These are phyloP conservation scores for Thoracochromis brauschi DNA, from an alignment of 2,113 vertebrate genomes.

Conservation along the genomic window DNA sequence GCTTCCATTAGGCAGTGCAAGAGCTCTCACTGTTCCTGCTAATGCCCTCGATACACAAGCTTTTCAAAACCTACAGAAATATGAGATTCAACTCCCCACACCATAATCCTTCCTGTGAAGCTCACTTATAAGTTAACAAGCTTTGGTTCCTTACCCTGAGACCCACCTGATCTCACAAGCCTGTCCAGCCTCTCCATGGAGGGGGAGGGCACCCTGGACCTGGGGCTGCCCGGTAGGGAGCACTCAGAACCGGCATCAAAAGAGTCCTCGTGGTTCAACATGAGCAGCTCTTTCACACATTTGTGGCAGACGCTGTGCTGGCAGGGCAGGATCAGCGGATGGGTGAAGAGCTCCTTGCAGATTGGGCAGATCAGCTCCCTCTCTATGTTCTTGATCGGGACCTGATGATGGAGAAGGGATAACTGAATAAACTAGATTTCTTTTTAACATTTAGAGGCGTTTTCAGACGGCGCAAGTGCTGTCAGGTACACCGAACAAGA, in stretches of 20 bases:
- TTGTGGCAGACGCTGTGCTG: slow-evolving; percentile 97
- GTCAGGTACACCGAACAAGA: background rate
- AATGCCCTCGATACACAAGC: background rate
- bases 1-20: background rate
- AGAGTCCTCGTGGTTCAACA: slow-evolving; percentile 83
- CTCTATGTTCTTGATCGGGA: slow-evolving; percentile 92
- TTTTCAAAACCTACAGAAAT: background rate
- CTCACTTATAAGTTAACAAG: background rate
- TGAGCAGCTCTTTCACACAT: slow-evolving; percentile 89
- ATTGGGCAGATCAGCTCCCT: slow-evolving; percentile 93
- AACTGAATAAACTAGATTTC: background rate
- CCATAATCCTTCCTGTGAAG: background rate
- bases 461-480: background rate
- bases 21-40: background rate
- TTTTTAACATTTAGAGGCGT: background rate
- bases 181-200: slow-evolving; percentile 92
- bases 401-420: slow-evolving; percentile 56
- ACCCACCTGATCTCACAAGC: slow-evolving; percentile 86
- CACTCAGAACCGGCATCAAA: slow-evolving; percentile 87
- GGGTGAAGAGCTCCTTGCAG: slow-evolving; percentile 94
- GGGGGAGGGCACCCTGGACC: slow-evolving; percentile 78
- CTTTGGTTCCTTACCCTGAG: slow-evolving; percentile 26
- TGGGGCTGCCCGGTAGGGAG: slow-evolving; percentile 88
- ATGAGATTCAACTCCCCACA: background rate
- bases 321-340: slow-evolving; percentile 93